These are phyloP conservation scores for Eilema caniola DNA, from an alignment of 2,888 invertebrate species.

Conservation along the genomic window DNA sequence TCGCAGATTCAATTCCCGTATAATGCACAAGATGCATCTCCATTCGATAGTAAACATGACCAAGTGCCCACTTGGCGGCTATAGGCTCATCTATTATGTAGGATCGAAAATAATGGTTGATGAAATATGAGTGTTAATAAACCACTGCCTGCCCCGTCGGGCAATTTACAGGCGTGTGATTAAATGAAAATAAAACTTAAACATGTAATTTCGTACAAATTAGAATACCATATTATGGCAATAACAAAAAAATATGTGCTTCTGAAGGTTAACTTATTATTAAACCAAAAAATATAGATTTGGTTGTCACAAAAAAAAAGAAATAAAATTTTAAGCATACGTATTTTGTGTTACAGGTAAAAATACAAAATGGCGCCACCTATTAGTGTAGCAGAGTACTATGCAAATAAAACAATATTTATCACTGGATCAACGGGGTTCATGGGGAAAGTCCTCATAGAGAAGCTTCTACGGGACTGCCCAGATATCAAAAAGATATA, in stretches of 20 bases:
- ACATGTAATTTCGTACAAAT: not conserved
- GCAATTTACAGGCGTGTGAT: no score
- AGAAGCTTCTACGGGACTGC: conserved; percentile 91
- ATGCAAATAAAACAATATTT: conserved; percentile 88
- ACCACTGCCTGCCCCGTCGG: no score
- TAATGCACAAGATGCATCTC: not conserved
- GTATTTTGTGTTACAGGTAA: conserved; percentile 32
- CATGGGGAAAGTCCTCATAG: conserved; percentile 93
- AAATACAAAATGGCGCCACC: conserved; percentile 68
- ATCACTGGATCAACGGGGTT: conserved; percentile 95
- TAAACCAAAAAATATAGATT: not conserved
- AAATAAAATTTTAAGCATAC: not conserved
- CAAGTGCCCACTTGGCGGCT: no score
- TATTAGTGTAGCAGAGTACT: conserved; percentile 85
- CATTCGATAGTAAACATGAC: no score
- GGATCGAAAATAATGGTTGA: no score
- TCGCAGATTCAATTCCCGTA: no score
- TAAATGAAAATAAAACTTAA: no score
- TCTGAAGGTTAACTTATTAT: no score
- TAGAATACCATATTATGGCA: not conserved
- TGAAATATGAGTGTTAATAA: no score
- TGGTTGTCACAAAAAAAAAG: not conserved
- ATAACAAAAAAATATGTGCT: not conserved
- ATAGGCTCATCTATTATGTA: no score
- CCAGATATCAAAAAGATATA: conserved; percentile 90